A percentile compares a stretch with the other conserved stretches of the same genome.
Conservation (phyloP, 2,113 vertebrate species). For the Aepyceros melampus region DNA sequence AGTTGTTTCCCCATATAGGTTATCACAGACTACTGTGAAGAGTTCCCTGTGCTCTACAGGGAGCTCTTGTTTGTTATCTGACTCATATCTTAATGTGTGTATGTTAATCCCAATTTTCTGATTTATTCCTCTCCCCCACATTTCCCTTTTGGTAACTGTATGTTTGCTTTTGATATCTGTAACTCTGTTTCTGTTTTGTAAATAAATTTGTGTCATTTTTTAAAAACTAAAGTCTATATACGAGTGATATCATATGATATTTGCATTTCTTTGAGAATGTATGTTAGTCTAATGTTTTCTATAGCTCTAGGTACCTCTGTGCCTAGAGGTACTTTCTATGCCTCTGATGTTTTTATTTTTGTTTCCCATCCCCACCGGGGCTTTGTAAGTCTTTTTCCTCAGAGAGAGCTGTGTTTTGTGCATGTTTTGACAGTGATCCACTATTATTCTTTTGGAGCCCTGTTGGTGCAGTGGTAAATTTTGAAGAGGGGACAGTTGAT, state of each 20-base stretch:
- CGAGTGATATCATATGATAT: not conserved
- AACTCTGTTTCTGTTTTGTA: not conserved
- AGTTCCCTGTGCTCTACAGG: not conserved
- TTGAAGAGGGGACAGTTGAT: not conserved
- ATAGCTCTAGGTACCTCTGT: not conserved
- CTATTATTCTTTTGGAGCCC: not conserved
- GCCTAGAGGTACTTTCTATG: not conserved
- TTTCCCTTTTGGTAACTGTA: not conserved
- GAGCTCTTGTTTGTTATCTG: not conserved
- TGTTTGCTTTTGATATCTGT: not conserved
- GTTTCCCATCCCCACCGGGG: not conserved
- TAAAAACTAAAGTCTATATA: not conserved
- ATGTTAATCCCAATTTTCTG: not conserved
- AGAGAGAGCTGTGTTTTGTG: not conserved
- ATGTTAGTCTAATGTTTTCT: not conserved
- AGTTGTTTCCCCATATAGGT: not conserved
- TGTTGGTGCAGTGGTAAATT: not conserved
- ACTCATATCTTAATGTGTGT: not conserved
- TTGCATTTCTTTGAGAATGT: not conserved
- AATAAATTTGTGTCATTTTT: not conserved
- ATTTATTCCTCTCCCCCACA: not conserved
- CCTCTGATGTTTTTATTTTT: not conserved
- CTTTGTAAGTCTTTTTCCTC: not conserved
- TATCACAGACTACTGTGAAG: not conserved
- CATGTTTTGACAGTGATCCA: not conserved